Base-by-base conservation (phyloP, 2,888 invertebrate genomes). In the Ommatoiulus sabulosus region DNA sequence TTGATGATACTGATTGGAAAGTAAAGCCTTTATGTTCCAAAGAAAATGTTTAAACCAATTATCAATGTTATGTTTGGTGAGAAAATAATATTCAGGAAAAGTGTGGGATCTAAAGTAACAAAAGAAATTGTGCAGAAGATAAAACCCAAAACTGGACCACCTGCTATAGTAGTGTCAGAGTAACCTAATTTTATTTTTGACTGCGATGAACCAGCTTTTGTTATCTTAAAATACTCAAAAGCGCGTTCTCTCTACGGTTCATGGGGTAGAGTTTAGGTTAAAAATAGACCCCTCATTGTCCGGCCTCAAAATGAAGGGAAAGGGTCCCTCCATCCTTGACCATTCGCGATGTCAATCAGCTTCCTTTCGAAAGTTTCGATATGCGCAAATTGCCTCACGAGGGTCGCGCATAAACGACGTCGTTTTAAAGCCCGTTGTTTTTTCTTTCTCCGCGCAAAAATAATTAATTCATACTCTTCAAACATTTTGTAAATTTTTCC, bases 181-280 rank as follows among this genome's bases (percentile, higher is more conserved):
- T 63, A 63, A 63, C 63, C 63, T 63, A n/a, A n/a, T 63, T 63
- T 63, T n/a, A 52, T 52, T 63, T 63, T n/a, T 63, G 63, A 63
- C 63, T 63, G 63, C n/a, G 17, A 63, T 63, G 63, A 63, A 17
- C 63, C n/a, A 12, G 52, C 20, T 63, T 63, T 46, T 5, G 4
- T 5, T 20, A 63, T n/a, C 72, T 24, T 24, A 8, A 72, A 72
- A 72, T 4, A 24, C 72, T 4, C 20, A 72, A 72, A 24, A 7
- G 72, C 1, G 24, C 72, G n/a, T 24, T 72, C 6, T 7, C 5
- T 24, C 72, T 7, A 1, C 20, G 7, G 3, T 72, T 7, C 10
- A 24, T 72, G 8, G n/a, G n/a, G n/a, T n/a, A n/a, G n/a, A n/a
- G n/a, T n/a, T n/a, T n/a, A 17, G n/a, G 17, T 72, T 72, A 72